phyloP scores from a whole-genome alignment of 2,888 invertebrate species.

The Andrena hattorfiana region DNA sequence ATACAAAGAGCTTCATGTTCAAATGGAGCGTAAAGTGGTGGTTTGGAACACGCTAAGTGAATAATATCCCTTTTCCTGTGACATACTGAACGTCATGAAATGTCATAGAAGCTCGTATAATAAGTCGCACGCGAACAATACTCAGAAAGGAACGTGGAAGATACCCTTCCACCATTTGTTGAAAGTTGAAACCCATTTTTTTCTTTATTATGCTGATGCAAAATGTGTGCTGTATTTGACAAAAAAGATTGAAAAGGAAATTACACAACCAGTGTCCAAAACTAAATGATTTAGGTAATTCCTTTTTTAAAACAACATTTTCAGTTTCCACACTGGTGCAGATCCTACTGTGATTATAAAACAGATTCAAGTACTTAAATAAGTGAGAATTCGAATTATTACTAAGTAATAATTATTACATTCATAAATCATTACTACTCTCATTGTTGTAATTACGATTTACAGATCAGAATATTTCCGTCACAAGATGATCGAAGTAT shows the following conservation, averaged over 20 bases:
- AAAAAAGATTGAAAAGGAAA: too few species aligned
- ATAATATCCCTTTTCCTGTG: conserved; percentile 84
- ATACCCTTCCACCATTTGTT: conserved; percentile 23
- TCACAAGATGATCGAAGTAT: not conserved
- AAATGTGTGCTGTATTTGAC: not conserved
- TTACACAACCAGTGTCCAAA: too few species aligned
- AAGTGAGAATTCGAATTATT: too few species aligned
- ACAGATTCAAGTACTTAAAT: too few species aligned
- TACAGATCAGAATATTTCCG: too few species aligned
- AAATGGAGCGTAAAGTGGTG: conserved; percentile 81
- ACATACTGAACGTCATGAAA: conserved; percentile 78
- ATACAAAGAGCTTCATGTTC: conserved; percentile 75
- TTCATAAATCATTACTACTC: too few species aligned
- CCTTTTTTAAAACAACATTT: too few species aligned
- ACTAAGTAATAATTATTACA: too few species aligned
- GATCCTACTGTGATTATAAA: too few species aligned
- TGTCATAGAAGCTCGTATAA: conserved; percentile 63
- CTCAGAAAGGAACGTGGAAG: conserved; percentile 41
- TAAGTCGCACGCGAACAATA: conserved; percentile 62
- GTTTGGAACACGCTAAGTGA: conserved; percentile 81
- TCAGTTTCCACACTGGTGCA: too few species aligned
- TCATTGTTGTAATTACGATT: too few species aligned
- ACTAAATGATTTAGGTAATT: too few species aligned
- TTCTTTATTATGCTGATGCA: not conserved
- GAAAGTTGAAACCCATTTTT: not conserved